phyloP scores from a whole-genome alignment of 2,888 invertebrate species.

The Urechis unicinctus region DNA sequence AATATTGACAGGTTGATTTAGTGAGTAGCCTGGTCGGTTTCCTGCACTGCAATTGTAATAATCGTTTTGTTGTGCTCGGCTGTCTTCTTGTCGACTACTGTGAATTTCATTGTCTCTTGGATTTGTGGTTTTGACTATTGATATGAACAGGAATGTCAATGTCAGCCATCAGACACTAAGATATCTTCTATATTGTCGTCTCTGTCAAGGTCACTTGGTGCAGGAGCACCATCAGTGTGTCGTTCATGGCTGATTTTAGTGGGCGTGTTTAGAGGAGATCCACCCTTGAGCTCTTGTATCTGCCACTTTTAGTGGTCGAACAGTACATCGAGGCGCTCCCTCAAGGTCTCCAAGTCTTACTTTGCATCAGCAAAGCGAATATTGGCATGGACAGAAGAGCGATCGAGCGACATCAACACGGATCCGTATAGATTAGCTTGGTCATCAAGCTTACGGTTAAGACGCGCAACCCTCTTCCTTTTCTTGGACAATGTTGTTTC shows the following conservation, averaged over 20 bases:
- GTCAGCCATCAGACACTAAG: no score
- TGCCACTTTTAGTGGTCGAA: not conserved
- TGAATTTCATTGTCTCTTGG: no score
- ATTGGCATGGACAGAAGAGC: not conserved
- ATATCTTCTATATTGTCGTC: no score
- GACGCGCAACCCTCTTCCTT: conserved; percentile 28
- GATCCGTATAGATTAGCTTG: conserved; percentile 26
- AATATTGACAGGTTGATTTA: no score
- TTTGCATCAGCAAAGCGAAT: not conserved
- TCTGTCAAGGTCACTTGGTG: not conserved
- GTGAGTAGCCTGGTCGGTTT: no score
- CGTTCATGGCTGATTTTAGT: not conserved
- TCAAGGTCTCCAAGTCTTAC: not conserved
- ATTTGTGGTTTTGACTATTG: no score
- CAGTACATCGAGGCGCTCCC: not conserved
- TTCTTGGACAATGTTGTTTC: conserved; percentile 38
- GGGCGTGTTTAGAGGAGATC: not conserved
- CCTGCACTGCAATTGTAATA: no score
- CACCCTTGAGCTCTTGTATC: not conserved
- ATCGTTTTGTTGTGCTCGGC: no score
- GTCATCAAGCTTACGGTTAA: conserved; percentile 28
- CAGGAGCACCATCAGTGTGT: not conserved
- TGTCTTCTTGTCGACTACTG: no score
- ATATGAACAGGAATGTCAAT: no score
- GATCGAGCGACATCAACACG: not conserved